A percentile compares a stretch with the other conserved stretches of the same genome.
Evolutionary conservation across 2,888 invertebrate species (phyloP).

Genomic region (Zygothrica quintamaculata): DNA sequence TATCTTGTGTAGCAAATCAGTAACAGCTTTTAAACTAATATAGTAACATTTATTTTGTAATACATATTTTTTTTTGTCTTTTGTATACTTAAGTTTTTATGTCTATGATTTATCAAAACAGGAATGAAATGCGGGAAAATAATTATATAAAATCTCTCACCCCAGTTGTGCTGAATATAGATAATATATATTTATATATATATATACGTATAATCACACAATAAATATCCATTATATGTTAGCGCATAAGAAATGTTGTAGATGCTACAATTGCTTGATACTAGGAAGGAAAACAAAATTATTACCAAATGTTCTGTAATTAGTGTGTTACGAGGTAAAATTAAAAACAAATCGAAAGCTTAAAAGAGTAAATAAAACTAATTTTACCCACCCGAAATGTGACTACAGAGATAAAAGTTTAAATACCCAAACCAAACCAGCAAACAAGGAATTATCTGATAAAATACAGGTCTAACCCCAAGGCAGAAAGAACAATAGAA

Average conservation of each 20-base stretch:
- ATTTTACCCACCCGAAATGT: conserved; percentile 69
- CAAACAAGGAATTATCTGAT: conserved; percentile 12
- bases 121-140: conserved; percentile 13
- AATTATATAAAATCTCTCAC: conserved; percentile 30
- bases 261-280: conserved; percentile 51
- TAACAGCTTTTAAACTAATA: conserved; percentile 45
- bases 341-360: conserved; percentile 40
- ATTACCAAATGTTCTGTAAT: conserved; percentile 52
- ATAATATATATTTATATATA: too few species aligned
- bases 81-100: conserved; percentile 63
- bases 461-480: conserved; percentile 31
- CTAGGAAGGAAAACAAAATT: conserved; percentile 35
- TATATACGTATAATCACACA: too few species aligned
- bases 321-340: conserved; percentile 53
- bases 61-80: too few species aligned
- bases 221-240: conserved; percentile 51
- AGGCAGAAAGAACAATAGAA: conserved; percentile 31
- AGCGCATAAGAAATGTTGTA: conserved; percentile 63
- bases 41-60: conserved; percentile 68
- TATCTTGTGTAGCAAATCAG: conserved; percentile 50
- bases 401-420: conserved; percentile 41
- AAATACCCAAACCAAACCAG: conserved; percentile 15
- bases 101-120: conserved; percentile 38
- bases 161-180: too few species aligned
- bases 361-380: conserved; percentile 59